Conservation (phyloP, 2,113 vertebrate species). For the Anolis carolinensis region DNA sequence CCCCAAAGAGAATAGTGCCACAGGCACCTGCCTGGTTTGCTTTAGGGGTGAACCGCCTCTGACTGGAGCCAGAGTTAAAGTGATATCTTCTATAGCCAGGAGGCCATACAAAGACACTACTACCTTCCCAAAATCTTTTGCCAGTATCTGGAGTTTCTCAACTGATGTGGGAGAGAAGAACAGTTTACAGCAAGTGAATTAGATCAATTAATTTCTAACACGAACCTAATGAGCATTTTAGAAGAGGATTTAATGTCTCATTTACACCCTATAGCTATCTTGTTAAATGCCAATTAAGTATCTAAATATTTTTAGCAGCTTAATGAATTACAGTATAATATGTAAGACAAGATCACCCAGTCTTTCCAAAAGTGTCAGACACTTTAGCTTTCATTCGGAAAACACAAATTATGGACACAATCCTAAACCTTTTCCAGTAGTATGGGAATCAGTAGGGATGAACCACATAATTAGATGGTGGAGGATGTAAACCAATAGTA, state of each 20-base stretch:
- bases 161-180: slow-evolving; percentile 60
- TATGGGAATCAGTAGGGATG: neutral
- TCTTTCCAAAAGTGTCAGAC: slow-evolving; percentile 57
- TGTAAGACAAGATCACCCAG: slow-evolving; percentile 73
- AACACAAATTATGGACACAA: neutral
- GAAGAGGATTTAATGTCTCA: slow-evolving; percentile 84
- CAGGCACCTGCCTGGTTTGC: too few species aligned
- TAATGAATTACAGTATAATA: slow-evolving; percentile 81
- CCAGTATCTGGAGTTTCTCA: slow-evolving; percentile 60
- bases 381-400: slow-evolving; percentile 56
- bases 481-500: neutral
- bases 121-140: slow-evolving; percentile 32
- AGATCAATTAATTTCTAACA: slow-evolving; percentile 82
- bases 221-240: slow-evolving; percentile 81
- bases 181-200: slow-evolving; percentile 77
- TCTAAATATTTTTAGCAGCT: slow-evolving; percentile 82
- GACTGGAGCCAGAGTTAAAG: slow-evolving; percentile 21
- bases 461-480: neutral
- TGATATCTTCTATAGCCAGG: slow-evolving; percentile 13
- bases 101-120: neutral
- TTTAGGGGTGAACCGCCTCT: too few species aligned
- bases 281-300: slow-evolving; percentile 86
- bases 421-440: neutral
- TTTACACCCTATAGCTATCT: slow-evolving; percentile 80
- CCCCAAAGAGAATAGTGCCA: too few species aligned